Base-by-base conservation (phyloP, 2,888 invertebrate genomes). In the Clusia tigrina region DNA sequence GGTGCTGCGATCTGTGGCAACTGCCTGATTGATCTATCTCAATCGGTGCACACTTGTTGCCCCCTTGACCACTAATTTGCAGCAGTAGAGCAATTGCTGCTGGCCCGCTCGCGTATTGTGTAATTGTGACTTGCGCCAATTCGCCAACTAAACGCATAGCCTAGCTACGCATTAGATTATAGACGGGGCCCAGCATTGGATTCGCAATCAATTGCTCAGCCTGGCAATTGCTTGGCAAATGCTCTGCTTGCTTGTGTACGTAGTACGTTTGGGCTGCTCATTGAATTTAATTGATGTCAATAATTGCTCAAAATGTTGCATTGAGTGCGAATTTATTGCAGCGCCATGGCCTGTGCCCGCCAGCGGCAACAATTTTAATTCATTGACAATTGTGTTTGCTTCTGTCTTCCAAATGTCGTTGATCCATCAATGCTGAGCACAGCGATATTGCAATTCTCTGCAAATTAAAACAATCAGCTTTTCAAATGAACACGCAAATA, bases 341-440 rank as follows among this genome's bases (percentile, higher is more conserved):
- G 32, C n/a, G 42, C 42, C 6, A 42, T 32, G 12, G 32, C 12
- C 42, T 15, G n/a, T 42, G 42, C 42, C n/a, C 42, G 42, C 12
- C 32, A 32, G 6, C 12, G 32, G 6, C 12, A 17, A 3, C n/a
- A 6, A 3, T 42, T 42, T 15, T n/a, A 42, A 42, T 42, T 42
- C 15, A 42, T 42, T 42, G 42, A 42, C 42, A 42, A 42, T 42
- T 42, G 3, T n/a, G n/a, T n/a, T n/a, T n/a, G n/a, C n/a, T n/a
- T n/a, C n/a, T n/a, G n/a, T n/a, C n/a, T n/a, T n/a, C n/a, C 42
- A 42, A 42, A 42, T 42, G 42, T 42, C 42, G 12, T 9, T 32
- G 32, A 32, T 32, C 32, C 32, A 32, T 32, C 32, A 32, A 32
- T 32, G 32, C n/a, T n/a, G n/a, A n/a, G n/a, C n/a, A n/a, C n/a